A percentile compares a stretch with the other conserved stretches of the same genome.
Conservation (phyloP, 2,888 invertebrate species). For the Taenaris catops region DNA sequence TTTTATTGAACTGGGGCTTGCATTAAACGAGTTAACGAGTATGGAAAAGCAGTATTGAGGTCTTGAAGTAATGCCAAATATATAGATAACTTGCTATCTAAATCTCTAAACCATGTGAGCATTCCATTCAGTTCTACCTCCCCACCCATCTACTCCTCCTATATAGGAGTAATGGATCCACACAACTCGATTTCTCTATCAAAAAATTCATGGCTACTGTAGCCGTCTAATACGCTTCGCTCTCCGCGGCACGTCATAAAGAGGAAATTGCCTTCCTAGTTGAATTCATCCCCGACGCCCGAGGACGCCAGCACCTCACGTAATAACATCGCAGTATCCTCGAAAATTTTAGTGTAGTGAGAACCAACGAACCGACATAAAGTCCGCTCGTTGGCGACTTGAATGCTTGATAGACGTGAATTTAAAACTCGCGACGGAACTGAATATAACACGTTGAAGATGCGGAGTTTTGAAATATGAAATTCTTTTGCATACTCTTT, state of each 20-base stretch:
- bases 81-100: too few relatives aligned
- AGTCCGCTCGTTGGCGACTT: conserved; percentile 21
- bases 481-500: conserved; percentile 6
- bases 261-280: conserved; percentile 70
- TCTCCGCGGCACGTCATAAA: conserved; percentile 61
- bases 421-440: conserved; percentile 22
- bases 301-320: conserved; percentile 42
- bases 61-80: conserved; percentile 13
- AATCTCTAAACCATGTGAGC: not conserved
- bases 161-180: conserved; percentile 6
- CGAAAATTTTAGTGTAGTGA: conserved; percentile 50
- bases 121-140: too few relatives aligned
- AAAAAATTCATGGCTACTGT: conserved; percentile 31
- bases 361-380: conserved; percentile 34
- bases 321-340: conserved; percentile 56
- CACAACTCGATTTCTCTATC: conserved; percentile 16
- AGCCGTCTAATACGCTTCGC: conserved; percentile 42
- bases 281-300: conserved; percentile 56
- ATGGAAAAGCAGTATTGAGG: conserved; percentile 12
- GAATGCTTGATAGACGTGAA: conserved; percentile 25
- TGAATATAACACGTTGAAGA: conserved; percentile 15
- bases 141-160: not conserved
- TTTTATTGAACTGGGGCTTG: conserved; percentile 10
- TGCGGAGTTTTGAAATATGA: conserved; percentile 4
- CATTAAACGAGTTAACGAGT: conserved; percentile 12